These are phyloP conservation scores for Gonatopus flavifemur DNA, from an alignment of 1,140 invertebrate genomes.

Conservation along the genomic window DNA sequence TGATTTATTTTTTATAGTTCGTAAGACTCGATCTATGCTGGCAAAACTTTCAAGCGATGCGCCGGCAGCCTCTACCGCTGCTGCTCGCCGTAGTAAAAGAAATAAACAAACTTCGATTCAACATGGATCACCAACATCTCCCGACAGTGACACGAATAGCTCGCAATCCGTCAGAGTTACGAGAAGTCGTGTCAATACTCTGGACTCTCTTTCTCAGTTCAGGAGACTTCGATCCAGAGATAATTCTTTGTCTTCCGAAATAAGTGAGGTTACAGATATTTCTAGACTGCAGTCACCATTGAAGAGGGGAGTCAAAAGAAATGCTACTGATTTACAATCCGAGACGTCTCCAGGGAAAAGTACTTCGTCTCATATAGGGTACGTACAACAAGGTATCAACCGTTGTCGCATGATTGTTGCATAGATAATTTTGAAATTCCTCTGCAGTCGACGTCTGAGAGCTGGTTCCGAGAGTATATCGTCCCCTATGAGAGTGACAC, in stretches of 20 bases:
- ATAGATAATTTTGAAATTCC: slow-evolving; percentile 2
- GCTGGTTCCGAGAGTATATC: slow-evolving; percentile 42
- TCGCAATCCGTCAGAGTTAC: slow-evolving; percentile 3
- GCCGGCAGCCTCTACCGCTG: slow-evolving; percentile 24
- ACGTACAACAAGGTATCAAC: not conserved
- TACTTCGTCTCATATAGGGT: slow-evolving; percentile 1
- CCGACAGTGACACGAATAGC: slow-evolving; percentile 16
- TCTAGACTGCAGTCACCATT: too few species aligned
- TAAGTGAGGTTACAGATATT: slow-evolving; percentile 22
- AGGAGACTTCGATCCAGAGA: slow-evolving; percentile 26
- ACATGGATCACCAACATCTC: slow-evolving; percentile 24
- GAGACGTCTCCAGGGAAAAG: slow-evolving; percentile 23
- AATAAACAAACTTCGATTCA: slow-evolving; percentile 15
- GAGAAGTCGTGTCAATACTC: slow-evolving; percentile 12
- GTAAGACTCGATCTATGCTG: slow-evolving; percentile 11
- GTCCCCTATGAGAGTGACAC: slow-evolving; percentile 23
- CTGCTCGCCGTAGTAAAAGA: slow-evolving; percentile 34
- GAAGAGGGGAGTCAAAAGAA: too few species aligned
- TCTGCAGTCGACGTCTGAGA: slow-evolving; percentile 25
- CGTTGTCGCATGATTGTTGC: not conserved
- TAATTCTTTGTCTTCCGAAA: slow-evolving; percentile 31
- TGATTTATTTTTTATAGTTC: slow-evolving; percentile 16
- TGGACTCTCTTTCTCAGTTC: slow-evolving; percentile 5
- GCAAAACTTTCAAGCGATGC: not conserved
- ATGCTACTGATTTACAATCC: slow-evolving; percentile 8